Percentiles rank a stretch among this genome's conserved stretches.
Evolutionary conservation across 2,888 invertebrate genomes (phyloP).

Genomic region (Elysia crispata): DNA sequence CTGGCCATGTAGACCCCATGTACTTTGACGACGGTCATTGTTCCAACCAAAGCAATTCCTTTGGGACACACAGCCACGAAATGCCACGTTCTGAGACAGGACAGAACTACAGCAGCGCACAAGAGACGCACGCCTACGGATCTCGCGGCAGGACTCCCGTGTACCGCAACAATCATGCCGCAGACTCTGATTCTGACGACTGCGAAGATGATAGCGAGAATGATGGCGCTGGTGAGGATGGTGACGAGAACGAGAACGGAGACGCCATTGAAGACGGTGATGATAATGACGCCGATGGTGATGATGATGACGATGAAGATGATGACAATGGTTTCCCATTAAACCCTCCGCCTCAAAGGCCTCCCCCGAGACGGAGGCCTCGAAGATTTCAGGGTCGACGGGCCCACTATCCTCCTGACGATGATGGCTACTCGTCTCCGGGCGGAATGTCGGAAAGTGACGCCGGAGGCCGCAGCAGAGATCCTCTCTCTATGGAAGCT

Average conservation of each 20-base stretch:
- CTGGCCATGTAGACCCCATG: too few relatives aligned
- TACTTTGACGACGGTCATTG: too few relatives aligned
- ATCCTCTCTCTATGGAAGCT: not conserved
- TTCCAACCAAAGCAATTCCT: too few relatives aligned
- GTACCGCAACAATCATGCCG: not conserved
- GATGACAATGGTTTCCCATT: too few relatives aligned
- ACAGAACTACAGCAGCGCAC: too few relatives aligned
- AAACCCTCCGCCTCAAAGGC: too few relatives aligned
- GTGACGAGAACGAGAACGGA: not conserved
- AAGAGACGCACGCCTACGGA: too few relatives aligned
- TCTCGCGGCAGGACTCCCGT: not conserved
- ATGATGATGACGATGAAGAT: too few relatives aligned
- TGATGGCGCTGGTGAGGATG: not conserved
- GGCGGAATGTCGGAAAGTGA: conserved; percentile 38
- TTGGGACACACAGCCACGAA: too few relatives aligned
- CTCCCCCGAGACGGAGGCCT: too few relatives aligned
- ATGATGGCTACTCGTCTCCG: conserved; percentile 36
- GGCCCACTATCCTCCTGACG: conserved; percentile 2
- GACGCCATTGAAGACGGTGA: not conserved
- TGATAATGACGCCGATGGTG: not conserved
- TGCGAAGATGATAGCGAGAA: not conserved
- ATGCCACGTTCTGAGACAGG: too few relatives aligned
- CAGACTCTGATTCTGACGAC: not conserved
- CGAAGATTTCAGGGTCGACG: not conserved
- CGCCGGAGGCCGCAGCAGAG: conserved; percentile 21